These are phyloP conservation scores for Heteronetta atricapilla DNA, from an alignment of 2,113 vertebrate species.

Conservation along the genomic window DNA sequence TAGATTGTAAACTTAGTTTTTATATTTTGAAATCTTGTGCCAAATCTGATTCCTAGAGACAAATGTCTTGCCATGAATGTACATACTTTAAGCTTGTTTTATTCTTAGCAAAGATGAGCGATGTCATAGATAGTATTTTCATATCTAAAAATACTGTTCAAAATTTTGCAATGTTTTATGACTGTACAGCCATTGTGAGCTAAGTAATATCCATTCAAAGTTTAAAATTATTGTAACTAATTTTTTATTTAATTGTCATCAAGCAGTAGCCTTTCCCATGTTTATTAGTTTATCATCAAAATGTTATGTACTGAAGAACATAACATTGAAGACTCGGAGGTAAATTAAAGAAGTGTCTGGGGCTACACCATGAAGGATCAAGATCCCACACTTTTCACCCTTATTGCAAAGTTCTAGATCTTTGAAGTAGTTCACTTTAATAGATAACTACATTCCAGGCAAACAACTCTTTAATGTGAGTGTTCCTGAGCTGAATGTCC, in stretches of 20 bases:
- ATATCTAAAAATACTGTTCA: background rate
- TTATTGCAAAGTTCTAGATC: background rate
- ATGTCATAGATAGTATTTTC: background rate
- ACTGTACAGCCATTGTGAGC: background rate
- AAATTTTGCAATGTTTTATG: background rate
- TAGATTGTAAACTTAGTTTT: background rate
- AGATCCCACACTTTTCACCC: background rate
- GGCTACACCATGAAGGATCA: background rate
- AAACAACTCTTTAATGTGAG: background rate
- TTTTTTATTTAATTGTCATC: background rate
- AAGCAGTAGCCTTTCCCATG: background rate
- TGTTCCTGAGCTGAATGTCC: background rate
- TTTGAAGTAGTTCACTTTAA: background rate
- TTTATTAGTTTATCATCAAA: background rate
- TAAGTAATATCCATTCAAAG: background rate
- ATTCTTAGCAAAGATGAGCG: background rate
- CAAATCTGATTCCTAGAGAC: background rate
- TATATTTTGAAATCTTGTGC: background rate
- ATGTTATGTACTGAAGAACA: background rate
- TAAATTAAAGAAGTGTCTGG: background rate
- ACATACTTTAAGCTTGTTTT: background rate
- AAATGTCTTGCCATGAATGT: background rate
- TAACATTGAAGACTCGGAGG: background rate
- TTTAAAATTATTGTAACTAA: background rate
- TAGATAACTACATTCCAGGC: background rate